Evolutionary conservation across 1,140 invertebrate genomes (phyloP).

Genomic region (Dryas iulia): DNA sequence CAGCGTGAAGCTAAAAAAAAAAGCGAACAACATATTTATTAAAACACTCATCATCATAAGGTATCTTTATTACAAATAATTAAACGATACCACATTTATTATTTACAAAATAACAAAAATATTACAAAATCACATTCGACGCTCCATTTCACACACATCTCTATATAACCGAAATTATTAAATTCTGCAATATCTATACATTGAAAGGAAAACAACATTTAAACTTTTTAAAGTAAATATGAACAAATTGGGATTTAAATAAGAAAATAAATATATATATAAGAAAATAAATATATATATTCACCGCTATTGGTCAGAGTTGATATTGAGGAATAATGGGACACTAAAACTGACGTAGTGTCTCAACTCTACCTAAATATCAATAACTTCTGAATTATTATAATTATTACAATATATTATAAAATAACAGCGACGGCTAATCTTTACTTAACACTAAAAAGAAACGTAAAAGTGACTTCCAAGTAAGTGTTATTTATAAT

Average conservation of each 20-base stretch:
- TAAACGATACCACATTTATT: constrained; percentile 59
- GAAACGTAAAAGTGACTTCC: not conserved
- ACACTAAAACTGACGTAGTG: not conserved
- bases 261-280: constrained; percentile 36
- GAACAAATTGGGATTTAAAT: constrained; percentile 53
- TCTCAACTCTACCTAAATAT: not conserved
- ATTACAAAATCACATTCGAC: constrained; percentile 43
- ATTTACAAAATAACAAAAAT: constrained; percentile 67
- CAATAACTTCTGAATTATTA: no score
- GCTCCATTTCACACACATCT: no score
- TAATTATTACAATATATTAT: no score
- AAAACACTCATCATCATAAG: constrained; percentile 58
- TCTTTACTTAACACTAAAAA: not conserved
- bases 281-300: no score
- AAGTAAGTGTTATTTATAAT: not conserved
- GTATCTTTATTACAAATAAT: constrained; percentile 70
- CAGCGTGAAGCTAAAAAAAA: no score
- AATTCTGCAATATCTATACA: constrained; percentile 21
- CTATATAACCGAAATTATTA: constrained; percentile 14
- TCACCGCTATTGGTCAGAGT: not conserved
- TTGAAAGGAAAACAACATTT: constrained; percentile 37
- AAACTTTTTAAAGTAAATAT: constrained; percentile 41
- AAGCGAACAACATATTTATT: constrained; percentile 33
- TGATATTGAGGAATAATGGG: not conserved
- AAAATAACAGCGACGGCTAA: not conserved